phyloP scores from a whole-genome alignment of 2,888 invertebrate species.

The Polydrusus cervinus region DNA sequence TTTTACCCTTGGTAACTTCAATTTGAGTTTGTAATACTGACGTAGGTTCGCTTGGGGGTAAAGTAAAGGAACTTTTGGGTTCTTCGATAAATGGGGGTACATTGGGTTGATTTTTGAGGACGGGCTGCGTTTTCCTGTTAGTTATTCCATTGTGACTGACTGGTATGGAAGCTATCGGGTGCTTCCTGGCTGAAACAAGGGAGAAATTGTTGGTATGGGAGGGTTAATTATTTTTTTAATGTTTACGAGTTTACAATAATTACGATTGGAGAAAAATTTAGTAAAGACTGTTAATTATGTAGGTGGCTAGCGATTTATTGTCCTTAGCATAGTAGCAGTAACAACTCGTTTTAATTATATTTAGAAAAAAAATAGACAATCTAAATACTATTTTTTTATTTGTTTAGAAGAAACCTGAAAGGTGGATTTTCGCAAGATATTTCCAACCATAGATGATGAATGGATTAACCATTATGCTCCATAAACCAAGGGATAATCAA shows the following conservation, averaged over 20 bases:
- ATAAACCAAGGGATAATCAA: too few species aligned
- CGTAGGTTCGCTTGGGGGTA: constrained; percentile 15
- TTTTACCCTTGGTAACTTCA: constrained; percentile 25
- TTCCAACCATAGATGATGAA: too few species aligned
- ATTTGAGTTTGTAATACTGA: constrained; percentile 27
- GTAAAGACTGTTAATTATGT: not conserved
- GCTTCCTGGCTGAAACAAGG: constrained; percentile 78
- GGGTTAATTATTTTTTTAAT: not conserved
- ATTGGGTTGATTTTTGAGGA: constrained; percentile 7
- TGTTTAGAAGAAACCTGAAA: too few species aligned
- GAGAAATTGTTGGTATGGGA: constrained; percentile 54
- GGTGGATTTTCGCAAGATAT: too few species aligned
- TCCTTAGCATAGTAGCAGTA: too few species aligned
- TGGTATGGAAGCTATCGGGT: constrained; percentile 72
- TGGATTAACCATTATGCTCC: too few species aligned
- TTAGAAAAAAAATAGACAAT: too few species aligned
- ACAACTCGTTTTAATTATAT: too few species aligned
- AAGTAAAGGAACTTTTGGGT: not conserved
- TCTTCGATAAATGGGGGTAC: constrained; percentile 8
- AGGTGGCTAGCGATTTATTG: too few species aligned
- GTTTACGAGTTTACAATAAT: not conserved
- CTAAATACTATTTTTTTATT: too few species aligned
- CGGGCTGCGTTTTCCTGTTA: not conserved
- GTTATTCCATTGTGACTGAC: constrained; percentile 22
- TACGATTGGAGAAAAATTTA: too few species aligned